These are phyloP conservation scores for Mesitornis unicolor DNA, from an alignment of 2,113 vertebrate species.

Conservation along the genomic window DNA sequence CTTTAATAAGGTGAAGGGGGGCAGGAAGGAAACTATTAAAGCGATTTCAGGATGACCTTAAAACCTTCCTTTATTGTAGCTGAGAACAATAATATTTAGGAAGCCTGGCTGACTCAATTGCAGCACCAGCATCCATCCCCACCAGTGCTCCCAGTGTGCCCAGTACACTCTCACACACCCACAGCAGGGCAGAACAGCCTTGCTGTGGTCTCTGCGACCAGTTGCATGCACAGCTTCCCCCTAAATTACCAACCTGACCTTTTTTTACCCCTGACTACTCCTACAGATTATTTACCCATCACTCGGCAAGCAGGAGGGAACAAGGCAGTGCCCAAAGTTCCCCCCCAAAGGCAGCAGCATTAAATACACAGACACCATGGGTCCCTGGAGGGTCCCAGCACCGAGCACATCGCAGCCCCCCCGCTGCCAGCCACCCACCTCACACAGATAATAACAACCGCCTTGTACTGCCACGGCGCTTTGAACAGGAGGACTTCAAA, in stretches of 20 bases:
- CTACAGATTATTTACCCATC: accelerated
- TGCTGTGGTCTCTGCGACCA: accelerated
- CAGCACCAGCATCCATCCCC: background rate
- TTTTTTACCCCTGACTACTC: accelerated
- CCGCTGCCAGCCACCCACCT: background rate
- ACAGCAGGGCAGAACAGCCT: background rate
- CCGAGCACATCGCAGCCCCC: accelerated
- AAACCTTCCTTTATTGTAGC: background rate
- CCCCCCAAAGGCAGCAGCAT: background rate
- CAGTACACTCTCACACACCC: too few relatives aligned
- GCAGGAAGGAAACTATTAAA: background rate
- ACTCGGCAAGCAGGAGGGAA: accelerated
- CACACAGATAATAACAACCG: background rate
- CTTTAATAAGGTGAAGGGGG: background rate
- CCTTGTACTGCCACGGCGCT: background rate
- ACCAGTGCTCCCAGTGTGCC: too few relatives aligned
- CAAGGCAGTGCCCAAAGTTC: accelerated
- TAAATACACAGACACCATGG: accelerated
- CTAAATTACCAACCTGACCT: accelerated
- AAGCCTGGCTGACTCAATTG: accelerated
- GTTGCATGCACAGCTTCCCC: accelerated
- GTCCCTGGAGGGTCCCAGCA: background rate
- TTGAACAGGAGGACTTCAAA: constrained; percentile 33
- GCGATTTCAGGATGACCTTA: background rate
- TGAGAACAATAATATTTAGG: background rate